Base-by-base conservation (phyloP, 2,797 vertebrate species). In the Diplodus sargus region DNA sequence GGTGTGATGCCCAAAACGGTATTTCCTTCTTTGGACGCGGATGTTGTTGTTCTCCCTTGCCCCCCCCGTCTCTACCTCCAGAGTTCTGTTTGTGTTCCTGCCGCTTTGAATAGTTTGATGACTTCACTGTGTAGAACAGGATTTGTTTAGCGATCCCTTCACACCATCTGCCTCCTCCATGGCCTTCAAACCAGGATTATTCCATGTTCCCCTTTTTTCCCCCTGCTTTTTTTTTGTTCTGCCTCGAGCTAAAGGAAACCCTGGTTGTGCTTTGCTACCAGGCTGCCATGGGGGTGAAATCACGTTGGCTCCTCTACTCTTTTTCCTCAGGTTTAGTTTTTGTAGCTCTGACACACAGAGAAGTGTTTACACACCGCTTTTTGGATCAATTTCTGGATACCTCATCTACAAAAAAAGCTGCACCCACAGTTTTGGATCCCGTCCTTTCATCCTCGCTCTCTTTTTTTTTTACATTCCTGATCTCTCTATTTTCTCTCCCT, bases 221-320 rank as follows among this genome's bases (percentile, higher is more conserved):
- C 17, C 17, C 43, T 42, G 4, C 18, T 18, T 59, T n/a, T 67
- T 67, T 64, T 15, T 78, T 80, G 69, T 83, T 77, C 28, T 65
- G 82, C 87, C 81, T 76, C 34, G 56, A 88, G 85, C 81, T 30
- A 73, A 67, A 86, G 78, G 54, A 82, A 90, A 78, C 68, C 42
- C 64, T 80, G 61, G 15, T 64, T 83, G 48, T 81, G 51, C 28
- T 61, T 61, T 82, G 9, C 54, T 81, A 39, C 70, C 74, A 34
- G 30, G 53, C n/a, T 71, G 60, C 76, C 52, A 79, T 53, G 18
- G 64, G 59, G 59, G 45, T 78, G 30, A 82, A 88, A 82, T 74
- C 73, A 57, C 83, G 81, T 79, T 34, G n/a, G 16, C 69, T 73
- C 42, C 30, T 70, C 77, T 28, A 3, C 65, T 74, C 45, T 73